Conservation (phyloP, 2,888 invertebrate species). For the Drosophila cognata region DNA sequence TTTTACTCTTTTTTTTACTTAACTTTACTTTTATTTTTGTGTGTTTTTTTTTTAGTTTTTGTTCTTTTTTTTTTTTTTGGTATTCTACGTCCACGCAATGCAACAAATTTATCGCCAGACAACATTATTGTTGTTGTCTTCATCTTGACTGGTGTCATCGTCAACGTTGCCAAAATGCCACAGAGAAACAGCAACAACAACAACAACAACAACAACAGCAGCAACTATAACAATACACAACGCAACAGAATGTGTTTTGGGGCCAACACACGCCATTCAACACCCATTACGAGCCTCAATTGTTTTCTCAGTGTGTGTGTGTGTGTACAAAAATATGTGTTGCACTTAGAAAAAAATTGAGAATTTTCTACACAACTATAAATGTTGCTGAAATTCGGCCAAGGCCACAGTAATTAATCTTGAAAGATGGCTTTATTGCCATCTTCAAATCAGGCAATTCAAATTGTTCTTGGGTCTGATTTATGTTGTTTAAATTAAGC, state of each 20-base stretch:
- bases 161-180: conserved; percentile 74
- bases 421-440: background rate
- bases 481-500: background rate
- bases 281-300: conserved; percentile 74
- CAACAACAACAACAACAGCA: conserved; percentile 38
- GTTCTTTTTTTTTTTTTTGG: conserved; percentile 10
- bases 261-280: conserved; percentile 71
- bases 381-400: background rate
- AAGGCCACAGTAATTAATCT: background rate
- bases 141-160: conserved; percentile 74
- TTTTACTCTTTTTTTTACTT: conserved; percentile 11
- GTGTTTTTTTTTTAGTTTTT: conserved; percentile 5
- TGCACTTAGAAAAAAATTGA: conserved; percentile 1
- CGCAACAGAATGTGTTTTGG: conserved; percentile 53
- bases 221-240: conserved; percentile 29
- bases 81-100: conserved; percentile 80
- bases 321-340: background rate
- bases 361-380: background rate
- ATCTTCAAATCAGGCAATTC: background rate
- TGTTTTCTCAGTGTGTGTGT: conserved; percentile 33
- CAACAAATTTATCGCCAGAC: conserved; percentile 80
- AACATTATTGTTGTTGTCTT: conserved; percentile 41
- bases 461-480: background rate
- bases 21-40: conserved; percentile 8
- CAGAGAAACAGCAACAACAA: conserved; percentile 22